These are phyloP conservation scores for Acanthornis magna DNA, from an alignment of 2,797 vertebrate species.

Conservation along the genomic window DNA sequence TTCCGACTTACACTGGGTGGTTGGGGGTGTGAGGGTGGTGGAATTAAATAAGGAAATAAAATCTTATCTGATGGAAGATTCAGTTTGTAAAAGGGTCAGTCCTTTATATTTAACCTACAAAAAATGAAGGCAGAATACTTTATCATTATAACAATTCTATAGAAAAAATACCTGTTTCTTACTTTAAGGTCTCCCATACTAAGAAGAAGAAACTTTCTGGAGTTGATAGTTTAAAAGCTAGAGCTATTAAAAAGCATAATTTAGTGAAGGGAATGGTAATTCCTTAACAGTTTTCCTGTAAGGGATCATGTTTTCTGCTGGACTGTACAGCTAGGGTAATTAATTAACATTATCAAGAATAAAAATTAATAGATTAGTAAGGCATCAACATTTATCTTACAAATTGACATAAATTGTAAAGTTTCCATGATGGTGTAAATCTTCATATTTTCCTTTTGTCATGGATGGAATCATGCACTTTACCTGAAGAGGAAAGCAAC, in stretches of 20 bases:
- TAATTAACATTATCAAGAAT: background rate
- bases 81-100: background rate
- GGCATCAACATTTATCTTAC: background rate
- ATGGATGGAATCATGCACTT: no score
- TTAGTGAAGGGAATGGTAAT: background rate
- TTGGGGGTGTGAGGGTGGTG: accelerated
- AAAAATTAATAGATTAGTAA: background rate
- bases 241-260: background rate
- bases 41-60: background rate
- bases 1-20: background rate
- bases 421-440: background rate
- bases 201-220: background rate
- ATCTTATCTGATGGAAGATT: background rate
- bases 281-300: background rate
- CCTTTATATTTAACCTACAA: background rate
- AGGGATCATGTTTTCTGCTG: background rate
- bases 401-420: background rate
- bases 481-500: background rate
- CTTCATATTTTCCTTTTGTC: background rate
- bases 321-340: background rate
- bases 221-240: background rate
- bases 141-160: background rate
- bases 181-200: background rate
- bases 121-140: background rate
- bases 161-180: background rate